Evolutionary conservation across 2,888 invertebrate genomes (phyloP), one percentile per base, ranked within the genome.

Genomic region (Acanthacorydalis orientalis): DNA sequence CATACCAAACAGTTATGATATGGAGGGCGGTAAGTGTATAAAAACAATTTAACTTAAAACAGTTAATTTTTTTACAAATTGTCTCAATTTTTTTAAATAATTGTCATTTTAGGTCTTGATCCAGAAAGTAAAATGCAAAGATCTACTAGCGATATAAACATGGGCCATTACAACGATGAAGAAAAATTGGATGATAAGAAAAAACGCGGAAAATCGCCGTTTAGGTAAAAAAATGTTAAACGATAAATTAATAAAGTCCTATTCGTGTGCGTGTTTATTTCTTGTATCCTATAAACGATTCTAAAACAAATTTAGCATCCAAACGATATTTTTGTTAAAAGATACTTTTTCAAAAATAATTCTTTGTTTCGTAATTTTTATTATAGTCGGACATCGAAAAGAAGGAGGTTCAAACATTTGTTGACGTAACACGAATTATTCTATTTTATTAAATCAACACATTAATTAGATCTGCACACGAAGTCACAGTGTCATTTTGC

Each of bases 171-270:
- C 59, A 76, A 80, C 38, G 73, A 80, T 8, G 68, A 70, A 1
- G 79, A 80, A 46, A 74, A 75, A 7, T 77, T 81, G 55, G 75
- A 80, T 55, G 75, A 81, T 50, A 82, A 85, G 60, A 81, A 85
- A 64, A 78, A 81, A 60, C 71, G 92, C 9, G 90, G 91, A 46
- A 77, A 91, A 53, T 92, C 92, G 37, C 92, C 95, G 14, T 95
- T 96, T 66, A 85, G 85, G 80, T 85, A 63, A 68, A 64, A 10
- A 15, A 7, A 37, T 7, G 6, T 37, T n/a, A n/a, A 12, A 12
- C 11, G 37, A 6, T 3, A 44, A 23, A 23, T 23, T 23, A 23
- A 6, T 23, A 23, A 23, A 23, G 6, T 23, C 2, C 23, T 23
- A 23, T 23, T 23, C 6, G 23, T 23, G 6, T 23, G 2, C 23